phyloP scores from a whole-genome alignment of 2,888 invertebrate species.

The Laothoe populi region DNA sequence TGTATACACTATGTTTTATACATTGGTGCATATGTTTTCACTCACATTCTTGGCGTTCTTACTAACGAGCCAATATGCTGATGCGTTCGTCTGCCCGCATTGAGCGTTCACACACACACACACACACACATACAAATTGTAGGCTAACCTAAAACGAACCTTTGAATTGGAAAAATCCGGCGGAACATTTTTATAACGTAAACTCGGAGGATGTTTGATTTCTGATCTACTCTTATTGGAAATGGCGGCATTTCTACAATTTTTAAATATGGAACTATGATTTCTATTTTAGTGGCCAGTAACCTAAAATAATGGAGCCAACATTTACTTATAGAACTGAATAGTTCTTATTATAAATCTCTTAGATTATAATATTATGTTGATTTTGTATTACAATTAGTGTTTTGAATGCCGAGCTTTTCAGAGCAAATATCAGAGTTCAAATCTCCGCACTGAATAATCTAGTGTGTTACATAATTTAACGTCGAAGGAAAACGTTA shows the following conservation, averaged over 20 bases:
- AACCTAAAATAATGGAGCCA: background rate
- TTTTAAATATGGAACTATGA: conserved; percentile 11
- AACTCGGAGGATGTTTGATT: conserved; percentile 33
- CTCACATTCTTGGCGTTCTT: conserved; percentile 51
- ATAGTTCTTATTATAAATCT: too few species aligned
- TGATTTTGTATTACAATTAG: conserved; percentile 14
- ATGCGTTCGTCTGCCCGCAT: conserved; percentile 50
- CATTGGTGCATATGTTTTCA: conserved; percentile 42
- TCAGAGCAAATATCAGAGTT: conserved; percentile 33
- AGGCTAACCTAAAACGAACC: conserved; percentile 32
- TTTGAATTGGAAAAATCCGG: conserved; percentile 62
- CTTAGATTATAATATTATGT: background rate
- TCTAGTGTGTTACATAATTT: conserved; percentile 30
- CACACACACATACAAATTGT: background rate
- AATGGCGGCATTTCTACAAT: conserved; percentile 17
- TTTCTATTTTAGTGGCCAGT: conserved; percentile 2
- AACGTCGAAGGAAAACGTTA: background rate
- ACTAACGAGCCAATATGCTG: conserved; percentile 72
- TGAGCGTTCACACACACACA: conserved; percentile 14
- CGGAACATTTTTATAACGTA: conserved; percentile 61
- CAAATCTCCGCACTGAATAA: conserved; percentile 28
- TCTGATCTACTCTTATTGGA: conserved; percentile 19
- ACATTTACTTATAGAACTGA: background rate
- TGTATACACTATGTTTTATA: conserved; percentile 40
- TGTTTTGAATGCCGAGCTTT: background rate